phyloP scores from a whole-genome alignment of 2,888 invertebrate genomes.

The Cheilosia impressa region DNA sequence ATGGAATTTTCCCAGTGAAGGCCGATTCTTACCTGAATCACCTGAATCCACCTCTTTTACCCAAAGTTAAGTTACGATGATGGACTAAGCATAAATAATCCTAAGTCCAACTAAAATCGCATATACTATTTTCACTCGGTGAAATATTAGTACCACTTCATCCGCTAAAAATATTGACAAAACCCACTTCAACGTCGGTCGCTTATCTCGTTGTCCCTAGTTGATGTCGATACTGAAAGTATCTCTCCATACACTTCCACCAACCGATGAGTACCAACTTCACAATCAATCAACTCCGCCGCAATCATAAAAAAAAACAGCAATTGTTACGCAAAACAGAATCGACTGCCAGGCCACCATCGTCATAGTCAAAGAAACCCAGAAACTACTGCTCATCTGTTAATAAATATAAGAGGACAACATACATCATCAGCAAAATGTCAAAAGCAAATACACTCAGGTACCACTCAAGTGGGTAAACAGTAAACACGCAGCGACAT shows the following conservation, averaged over 20 bases:
- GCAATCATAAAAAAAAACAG: neutral
- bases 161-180: too few relatives aligned
- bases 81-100: too few relatives aligned
- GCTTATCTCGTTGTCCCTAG: too few relatives aligned
- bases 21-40: too few relatives aligned
- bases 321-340: neutral
- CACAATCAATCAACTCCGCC: neutral
- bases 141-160: too few relatives aligned
- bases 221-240: too few relatives aligned
- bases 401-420: conserved; percentile 49
- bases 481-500: conserved; percentile 65
- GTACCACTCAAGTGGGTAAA: conserved; percentile 69
- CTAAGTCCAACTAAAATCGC: too few relatives aligned
- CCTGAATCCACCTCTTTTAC: too few relatives aligned
- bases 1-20: too few relatives aligned
- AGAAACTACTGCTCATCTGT: conserved; percentile 3
- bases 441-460: conserved; percentile 72
- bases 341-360: neutral
- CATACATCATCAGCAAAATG: conserved; percentile 69
- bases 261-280: neutral
- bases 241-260: neutral
- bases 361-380: neutral
- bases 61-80: too few relatives aligned
- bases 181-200: too few relatives aligned
- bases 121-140: too few relatives aligned